phyloP scores from a whole-genome alignment of 1,140 invertebrate genomes.

The Listronotus bonariensis region DNA sequence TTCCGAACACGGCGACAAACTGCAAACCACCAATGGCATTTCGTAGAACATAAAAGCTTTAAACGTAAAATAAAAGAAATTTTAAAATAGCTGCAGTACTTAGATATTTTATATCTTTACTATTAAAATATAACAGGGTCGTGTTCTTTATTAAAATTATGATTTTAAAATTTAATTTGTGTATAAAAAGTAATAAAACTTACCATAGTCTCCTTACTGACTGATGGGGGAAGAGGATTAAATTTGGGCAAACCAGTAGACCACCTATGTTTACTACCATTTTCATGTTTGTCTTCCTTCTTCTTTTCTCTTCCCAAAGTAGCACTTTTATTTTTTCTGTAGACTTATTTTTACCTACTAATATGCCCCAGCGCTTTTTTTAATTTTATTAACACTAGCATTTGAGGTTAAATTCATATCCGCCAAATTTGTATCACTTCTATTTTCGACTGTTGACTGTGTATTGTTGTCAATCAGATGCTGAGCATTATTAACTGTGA shows the following conservation, averaged over 20 bases:
- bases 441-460: too few species aligned
- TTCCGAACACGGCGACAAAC: too few species aligned
- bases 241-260: slow-evolving; percentile 67
- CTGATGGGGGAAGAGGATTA: slow-evolving; percentile 70
- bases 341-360: slow-evolving; percentile 62
- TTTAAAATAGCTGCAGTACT: too few species aligned
- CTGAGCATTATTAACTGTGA: too few species aligned
- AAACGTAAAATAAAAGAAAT: too few species aligned
- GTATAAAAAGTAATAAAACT: slow-evolving; percentile 37
- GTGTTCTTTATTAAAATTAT: not conserved
- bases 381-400: slow-evolving; percentile 60
- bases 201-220: slow-evolving; percentile 78
- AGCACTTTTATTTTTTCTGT: slow-evolving; percentile 63
- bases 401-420: slow-evolving; percentile 4
- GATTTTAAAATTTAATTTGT: not conserved
- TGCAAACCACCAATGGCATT: too few species aligned
- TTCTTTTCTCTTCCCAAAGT: slow-evolving; percentile 65
- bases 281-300: slow-evolving; percentile 56
- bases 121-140: too few species aligned
- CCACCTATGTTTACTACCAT: slow-evolving; percentile 64
- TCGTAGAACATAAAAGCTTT: too few species aligned
- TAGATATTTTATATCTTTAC: too few species aligned
- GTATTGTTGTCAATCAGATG: too few species aligned
- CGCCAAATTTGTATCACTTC: too few species aligned
- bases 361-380: slow-evolving; percentile 66